Conservation (phyloP, 2,888 invertebrate species). For the Abrostola triplasia region DNA sequence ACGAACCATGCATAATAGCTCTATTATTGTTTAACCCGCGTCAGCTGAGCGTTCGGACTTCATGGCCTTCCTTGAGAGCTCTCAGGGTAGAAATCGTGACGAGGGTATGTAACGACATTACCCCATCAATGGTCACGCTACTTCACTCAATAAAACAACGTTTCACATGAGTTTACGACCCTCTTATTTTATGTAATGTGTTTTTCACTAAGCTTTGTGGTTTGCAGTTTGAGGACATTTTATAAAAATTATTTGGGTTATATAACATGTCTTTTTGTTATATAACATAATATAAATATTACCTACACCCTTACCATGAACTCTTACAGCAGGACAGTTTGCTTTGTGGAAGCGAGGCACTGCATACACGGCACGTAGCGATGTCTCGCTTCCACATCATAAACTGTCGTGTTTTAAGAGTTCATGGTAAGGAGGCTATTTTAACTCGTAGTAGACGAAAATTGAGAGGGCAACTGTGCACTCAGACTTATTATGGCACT, state of each 20-base stretch:
- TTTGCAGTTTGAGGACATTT: not conserved
- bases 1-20: not conserved
- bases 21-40: not conserved
- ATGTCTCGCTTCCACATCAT: no score
- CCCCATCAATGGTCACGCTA: constrained; percentile 36
- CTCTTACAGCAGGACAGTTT: no score
- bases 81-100: constrained; percentile 29
- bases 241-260: not conserved
- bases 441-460: no score
- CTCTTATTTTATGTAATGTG: constrained; percentile 20
- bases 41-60: constrained; percentile 16
- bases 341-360: no score
- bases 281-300: no score
- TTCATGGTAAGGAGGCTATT: no score
- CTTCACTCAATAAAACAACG: constrained; percentile 44
- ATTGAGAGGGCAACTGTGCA: no score
- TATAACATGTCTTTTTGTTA: not conserved
- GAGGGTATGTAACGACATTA: constrained; percentile 51
- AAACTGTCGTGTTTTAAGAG: no score
- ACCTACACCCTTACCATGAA: no score
- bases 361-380: no score
- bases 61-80: constrained; percentile 12
- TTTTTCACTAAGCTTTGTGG: constrained; percentile 7
- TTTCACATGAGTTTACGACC: constrained; percentile 43
- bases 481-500: no score